phyloP scores from a whole-genome alignment of 2,888 invertebrate genomes.

The Trichogramma dendrolimi region DNA sequence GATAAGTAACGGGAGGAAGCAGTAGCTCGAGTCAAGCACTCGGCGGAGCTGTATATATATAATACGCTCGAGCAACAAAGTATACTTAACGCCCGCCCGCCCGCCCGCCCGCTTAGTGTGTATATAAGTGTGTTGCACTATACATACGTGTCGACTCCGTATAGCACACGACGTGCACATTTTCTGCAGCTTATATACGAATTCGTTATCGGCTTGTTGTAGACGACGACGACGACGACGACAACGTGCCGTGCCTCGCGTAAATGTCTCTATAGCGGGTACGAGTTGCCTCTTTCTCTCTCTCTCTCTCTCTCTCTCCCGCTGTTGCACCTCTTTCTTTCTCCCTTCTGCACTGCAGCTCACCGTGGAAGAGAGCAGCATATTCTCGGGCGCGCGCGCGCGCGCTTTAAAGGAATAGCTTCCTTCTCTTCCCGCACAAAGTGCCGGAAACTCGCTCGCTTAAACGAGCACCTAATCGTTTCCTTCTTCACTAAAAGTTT shows the following conservation, averaged over 20 bases:
- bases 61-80: too few species aligned
- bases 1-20: conserved; percentile 15
- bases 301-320: conserved; percentile 8
- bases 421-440: too few species aligned
- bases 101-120: too few species aligned
- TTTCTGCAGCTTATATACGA: not conserved
- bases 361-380: conserved; percentile 36
- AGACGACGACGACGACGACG: not conserved
- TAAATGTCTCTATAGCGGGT: not conserved
- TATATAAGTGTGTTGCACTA: too few species aligned
- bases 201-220: conserved; percentile 17
- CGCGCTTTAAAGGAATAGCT: too few species aligned
- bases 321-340: not conserved
- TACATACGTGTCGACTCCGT: too few species aligned
- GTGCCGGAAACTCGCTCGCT: too few species aligned
- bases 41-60: not conserved
- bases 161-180: too few species aligned
- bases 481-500: too few species aligned
- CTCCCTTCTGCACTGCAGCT: conserved; percentile 21
- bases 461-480: too few species aligned
- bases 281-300: conserved; percentile 6
- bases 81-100: too few species aligned
- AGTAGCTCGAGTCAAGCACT: not conserved
- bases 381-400: too few species aligned
- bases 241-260: not conserved